Base-by-base conservation (phyloP, 2,888 invertebrate species). In the Eulithis prunata region DNA sequence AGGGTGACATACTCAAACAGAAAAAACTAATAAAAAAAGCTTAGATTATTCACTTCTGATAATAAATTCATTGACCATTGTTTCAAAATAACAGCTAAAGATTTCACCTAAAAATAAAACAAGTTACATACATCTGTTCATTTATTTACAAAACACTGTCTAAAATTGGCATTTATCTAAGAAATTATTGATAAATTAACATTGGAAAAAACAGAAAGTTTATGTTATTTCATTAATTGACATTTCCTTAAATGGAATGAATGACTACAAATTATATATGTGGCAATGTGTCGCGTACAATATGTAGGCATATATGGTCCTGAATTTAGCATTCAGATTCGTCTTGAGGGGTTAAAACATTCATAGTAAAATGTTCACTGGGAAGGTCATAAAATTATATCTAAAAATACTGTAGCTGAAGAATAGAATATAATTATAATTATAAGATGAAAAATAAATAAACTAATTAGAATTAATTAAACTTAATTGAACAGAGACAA, bases 131-230 rank as follows among this genome's bases (percentile, higher is more conserved):
- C 36, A 43, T 57, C 41, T 57, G 62, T 57, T 52, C 43, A 57
- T 62, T 57, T 62, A 62, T 62, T 62, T 62, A 62, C 62, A 62
- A 62, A 57, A 57, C 57, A 6, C 38, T 56, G 14, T 62, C 46
- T 52, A 57, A 56, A 56, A 64, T 56, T 51, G 59, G 3, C 14
- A 51, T 49, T 45, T 64, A 64, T 58, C 63, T 53, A 64, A 46
- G 52, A 63, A 41, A 58, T 43, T 49, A 63, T 47, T 49, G n/a
- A 55, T 54, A 54, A 43, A 54, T 12, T 60, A 64, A 47, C 38
- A 55, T 64, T 28, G 3, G 21, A 47, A 47, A 46, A 49, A 49
- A 49, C 21, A 32, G 14, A 47, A 47, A 8, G 14, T 14, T 47
- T 47, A 7, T 14, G 6, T 8, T 14, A 8, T 54, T 57, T 41